Evolutionary conservation across 2,797 vertebrate species (phyloP).

Genomic region (Sebastes aleutianus): DNA sequence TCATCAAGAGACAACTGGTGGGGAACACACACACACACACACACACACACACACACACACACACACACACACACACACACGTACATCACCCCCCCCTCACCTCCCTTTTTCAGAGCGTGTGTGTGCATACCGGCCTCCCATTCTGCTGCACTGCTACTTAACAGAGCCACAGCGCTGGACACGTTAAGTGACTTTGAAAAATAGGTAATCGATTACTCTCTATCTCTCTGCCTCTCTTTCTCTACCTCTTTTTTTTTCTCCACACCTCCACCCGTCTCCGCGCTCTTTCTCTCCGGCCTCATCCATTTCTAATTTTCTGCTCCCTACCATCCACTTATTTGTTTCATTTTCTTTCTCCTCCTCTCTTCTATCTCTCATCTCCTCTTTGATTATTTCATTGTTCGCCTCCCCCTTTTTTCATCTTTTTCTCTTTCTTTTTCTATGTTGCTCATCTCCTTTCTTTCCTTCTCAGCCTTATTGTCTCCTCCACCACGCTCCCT

Average conservation of each 20-base stretch:
- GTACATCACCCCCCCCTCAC: neutral
- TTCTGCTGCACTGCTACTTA: constrained; percentile 83
- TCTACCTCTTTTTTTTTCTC: neutral
- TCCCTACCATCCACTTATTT: constrained; percentile 28
- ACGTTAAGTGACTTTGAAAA: constrained; percentile 95
- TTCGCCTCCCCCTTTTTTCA: neutral
- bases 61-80: constrained; percentile 19
- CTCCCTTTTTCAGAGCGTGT: constrained; percentile 81
- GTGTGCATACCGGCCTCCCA: constrained; percentile 84
- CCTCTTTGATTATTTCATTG: constrained; percentile 48
- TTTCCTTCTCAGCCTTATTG: neutral
- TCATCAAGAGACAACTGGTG: constrained; percentile 36
- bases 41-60: constrained; percentile 29
- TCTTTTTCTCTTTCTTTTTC: neutral
- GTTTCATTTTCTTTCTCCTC: constrained; percentile 25
- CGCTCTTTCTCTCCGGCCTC: constrained; percentile 1
- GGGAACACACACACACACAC: constrained; percentile 25
- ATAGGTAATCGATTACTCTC: constrained; percentile 91
- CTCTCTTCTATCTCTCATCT: constrained; percentile 37
- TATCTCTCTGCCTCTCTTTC: neutral
- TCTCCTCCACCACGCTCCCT: constrained; percentile 25
- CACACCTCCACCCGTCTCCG: neutral
- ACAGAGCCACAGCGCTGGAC: constrained; percentile 82
- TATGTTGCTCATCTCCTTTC: neutral
- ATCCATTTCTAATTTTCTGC: constrained; percentile 52